Base-by-base conservation (phyloP, 2,888 invertebrate genomes). In the Stegophylla sp. region DNA sequence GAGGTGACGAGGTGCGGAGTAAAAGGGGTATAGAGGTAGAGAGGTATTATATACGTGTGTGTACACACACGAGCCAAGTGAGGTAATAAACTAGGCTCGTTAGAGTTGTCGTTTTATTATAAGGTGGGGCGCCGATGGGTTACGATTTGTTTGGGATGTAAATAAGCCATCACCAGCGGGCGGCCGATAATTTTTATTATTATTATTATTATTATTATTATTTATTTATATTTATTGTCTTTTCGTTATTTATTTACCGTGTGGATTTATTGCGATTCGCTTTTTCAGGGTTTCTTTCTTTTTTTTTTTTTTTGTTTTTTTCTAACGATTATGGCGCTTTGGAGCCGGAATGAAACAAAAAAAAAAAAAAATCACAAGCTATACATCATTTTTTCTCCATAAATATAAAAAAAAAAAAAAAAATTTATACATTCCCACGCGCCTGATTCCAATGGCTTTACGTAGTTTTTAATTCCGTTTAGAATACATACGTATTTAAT, bases 101-200 rank as follows among this genome's bases (percentile, higher is more conserved):
- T 79, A 79, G n/a, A n/a, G 79, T 59, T 79, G 79, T 79, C 71
- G 79, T 79, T 79, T 71, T 71, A n/a, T n/a, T n/a, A n/a, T n/a
- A 61, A 79, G 79, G 79, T 69, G 79, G 79, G 79, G 79, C 79
- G 79, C 79, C 79, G 79, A 79, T 79, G 79, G 79, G 79, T 79
- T 79, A 79, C 79, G 79, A 79, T 79, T 79, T 79, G 79, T 79
- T 79, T 79, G 71, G 71, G 79, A 79, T 79, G 79, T 79, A 79
- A 79, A 79, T 79, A 79, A 79, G 79, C 79, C 79, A 79, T 79
- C 79, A 79, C 79, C 79, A 79, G 79, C 79, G 79, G 79, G 79
- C 79, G 79, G 69, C 79, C 79, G 71, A 79, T 79, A 71, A 79
- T 79, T 79, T 79, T 79, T 79, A 79, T 71, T 61, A n/a, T n/a